Evolutionary conservation across 1,140 invertebrate species (phyloP).

Genomic region (Maniola jurtina): DNA sequence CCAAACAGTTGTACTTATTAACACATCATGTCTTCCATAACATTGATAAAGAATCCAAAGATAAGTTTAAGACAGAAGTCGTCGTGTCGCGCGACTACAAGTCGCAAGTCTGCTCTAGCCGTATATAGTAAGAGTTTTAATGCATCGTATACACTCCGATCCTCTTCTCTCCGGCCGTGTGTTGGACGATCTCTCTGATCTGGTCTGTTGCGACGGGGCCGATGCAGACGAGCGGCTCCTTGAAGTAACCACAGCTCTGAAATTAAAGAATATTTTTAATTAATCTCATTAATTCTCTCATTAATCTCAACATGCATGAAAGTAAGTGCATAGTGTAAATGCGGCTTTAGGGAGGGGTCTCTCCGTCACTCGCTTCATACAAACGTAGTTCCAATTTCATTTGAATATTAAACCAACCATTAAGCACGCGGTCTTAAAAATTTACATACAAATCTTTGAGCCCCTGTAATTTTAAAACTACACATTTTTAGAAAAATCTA

Average conservation of each 20-base stretch:
- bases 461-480: too few species aligned
- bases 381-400: too few species aligned
- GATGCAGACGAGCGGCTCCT: slow-evolving; percentile 92
- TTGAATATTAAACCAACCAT: too few species aligned
- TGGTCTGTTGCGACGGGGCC: slow-evolving; percentile 90
- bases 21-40: background rate
- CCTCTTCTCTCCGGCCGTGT: slow-evolving; percentile 89
- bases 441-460: too few species aligned
- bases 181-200: slow-evolving; percentile 85
- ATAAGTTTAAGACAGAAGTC: background rate
- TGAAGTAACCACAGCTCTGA: slow-evolving; percentile 93
- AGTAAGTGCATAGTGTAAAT: too few species aligned
- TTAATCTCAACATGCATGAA: too few species aligned
- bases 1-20: background rate
- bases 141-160: slow-evolving; percentile 82
- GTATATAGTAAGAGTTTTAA: slow-evolving; percentile 46
- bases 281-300: background rate
- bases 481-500: too few species aligned
- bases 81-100: background rate
- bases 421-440: too few species aligned
- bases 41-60: background rate
- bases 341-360: too few species aligned
- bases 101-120: background rate
- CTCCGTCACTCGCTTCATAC: too few species aligned
- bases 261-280: slow-evolving; percentile 21